Percentiles rank a stretch among this genome's conserved stretches.
These are phyloP conservation scores for Tachyglossus aculeatus DNA, from an alignment of 2,797 vertebrate genomes.

Conservation along the genomic window DNA sequence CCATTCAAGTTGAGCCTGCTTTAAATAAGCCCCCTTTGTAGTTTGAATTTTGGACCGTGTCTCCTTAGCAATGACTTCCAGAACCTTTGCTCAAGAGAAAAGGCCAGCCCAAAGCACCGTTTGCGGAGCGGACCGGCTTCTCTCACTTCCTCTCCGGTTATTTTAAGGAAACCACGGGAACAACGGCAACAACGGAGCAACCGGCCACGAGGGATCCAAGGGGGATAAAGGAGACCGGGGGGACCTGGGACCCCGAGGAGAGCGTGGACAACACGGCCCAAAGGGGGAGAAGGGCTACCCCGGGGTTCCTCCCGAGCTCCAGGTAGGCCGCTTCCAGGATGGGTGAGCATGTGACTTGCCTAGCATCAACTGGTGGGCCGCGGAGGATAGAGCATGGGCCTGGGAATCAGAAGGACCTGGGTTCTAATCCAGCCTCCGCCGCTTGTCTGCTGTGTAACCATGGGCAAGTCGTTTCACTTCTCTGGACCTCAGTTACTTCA, in stretches of 20 bases:
- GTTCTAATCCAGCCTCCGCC: not conserved
- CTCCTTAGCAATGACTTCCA: no score
- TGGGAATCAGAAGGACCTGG: not conserved
- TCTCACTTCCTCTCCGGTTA: slow-evolving; percentile 6
- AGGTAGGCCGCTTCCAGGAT: slow-evolving; percentile 58
- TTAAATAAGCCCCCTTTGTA: not conserved
- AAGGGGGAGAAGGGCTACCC: slow-evolving; percentile 82
- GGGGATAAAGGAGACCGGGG: slow-evolving; percentile 84
- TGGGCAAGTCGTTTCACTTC: not conserved
- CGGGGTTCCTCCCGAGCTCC: slow-evolving; percentile 79
- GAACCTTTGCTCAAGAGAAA: no score
- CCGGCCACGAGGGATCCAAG: slow-evolving; percentile 79
- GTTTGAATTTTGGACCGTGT: not conserved
- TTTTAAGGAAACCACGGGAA: slow-evolving; percentile 82
- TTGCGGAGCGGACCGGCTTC: not conserved
- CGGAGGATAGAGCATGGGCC: not conserved
- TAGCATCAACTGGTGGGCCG: not conserved
- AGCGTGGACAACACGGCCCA: slow-evolving; percentile 77
- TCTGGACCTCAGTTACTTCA: not conserved
- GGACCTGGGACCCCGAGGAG: slow-evolving; percentile 78
- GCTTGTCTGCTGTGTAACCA: no score
- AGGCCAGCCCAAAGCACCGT: no score
- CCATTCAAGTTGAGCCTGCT: not conserved
- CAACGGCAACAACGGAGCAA: slow-evolving; percentile 83
- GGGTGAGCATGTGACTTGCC: not conserved